Evolutionary conservation across 2,797 vertebrate species (phyloP), one percentile per base, ranked within the genome.

Genomic region (Chrysocyon brachyurus): DNA sequence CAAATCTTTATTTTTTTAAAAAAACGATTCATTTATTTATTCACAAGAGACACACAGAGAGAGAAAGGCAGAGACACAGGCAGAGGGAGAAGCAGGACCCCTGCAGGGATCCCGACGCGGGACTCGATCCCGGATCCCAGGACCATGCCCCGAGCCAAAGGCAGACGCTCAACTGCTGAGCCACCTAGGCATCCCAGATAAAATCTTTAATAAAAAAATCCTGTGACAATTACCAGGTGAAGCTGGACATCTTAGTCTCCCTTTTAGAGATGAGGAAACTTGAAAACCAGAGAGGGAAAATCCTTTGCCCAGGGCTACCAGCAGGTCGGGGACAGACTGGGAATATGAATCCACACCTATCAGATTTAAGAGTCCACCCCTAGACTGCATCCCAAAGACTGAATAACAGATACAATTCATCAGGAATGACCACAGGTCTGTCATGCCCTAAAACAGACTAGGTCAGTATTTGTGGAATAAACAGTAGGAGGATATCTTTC

Each of bases 191-290:
- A 5, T 46, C 40, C 40, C 40, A 46, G 6, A 7, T 46, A 46
- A 46, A 46, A 46, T 46, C 40, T 46, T 46, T 46, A 46, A 46
- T 46, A 7, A 46, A 46, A 46, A 46, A 7, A 46, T 46, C 6
- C 6, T 46, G 40, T 46, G 40, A 85, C 9, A 68, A 78, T 31
- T 40, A 8, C 12, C 81, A 70, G 31, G 28, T 70, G 33, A 92
- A 82, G n/a, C 79, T 54, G 49, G 64, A 52, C 75, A 21, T 66
- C 54, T 87, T 15, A 28, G 57, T 56, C 1, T 46, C 24, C 36
- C 73, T 92, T 73, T 89, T 61, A 86, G 1, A 90, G 59, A 93
- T 7, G 72, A 79, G 59, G 68, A 64, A 90, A 94, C 72, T 8
- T 61, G 28, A 84, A 94, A 79, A 19, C 40, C 66, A 86, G 56